These are phyloP conservation scores for Zaprionus lineosus DNA, from an alignment of 2,888 invertebrate genomes.

Conservation along the genomic window DNA sequence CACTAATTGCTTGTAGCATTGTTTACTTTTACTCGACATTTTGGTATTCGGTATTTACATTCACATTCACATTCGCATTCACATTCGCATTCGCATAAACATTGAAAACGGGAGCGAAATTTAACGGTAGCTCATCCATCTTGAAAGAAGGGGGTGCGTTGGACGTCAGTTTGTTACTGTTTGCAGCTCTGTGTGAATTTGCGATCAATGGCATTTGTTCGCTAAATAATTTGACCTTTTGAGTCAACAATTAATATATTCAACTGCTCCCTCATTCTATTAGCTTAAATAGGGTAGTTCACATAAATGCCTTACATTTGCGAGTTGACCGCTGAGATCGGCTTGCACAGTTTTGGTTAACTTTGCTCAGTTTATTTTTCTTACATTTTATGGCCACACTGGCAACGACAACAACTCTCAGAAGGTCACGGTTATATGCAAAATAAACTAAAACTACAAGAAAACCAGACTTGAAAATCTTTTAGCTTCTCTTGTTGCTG, in stretches of 20 bases:
- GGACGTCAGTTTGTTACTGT: not conserved
- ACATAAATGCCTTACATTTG: constrained; percentile 15
- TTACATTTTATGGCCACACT: constrained; percentile 55
- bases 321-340: constrained; percentile 29
- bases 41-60: constrained; percentile 42
- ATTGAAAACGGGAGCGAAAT: constrained; percentile 60
- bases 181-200: constrained; percentile 55
- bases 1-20: constrained; percentile 71
- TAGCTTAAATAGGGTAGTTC: constrained; percentile 48
- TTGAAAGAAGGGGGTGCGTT: constrained; percentile 5
- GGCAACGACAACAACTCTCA: constrained; percentile 43
- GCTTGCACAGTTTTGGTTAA: constrained; percentile 19
- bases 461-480: constrained; percentile 60
- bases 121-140: constrained; percentile 56
- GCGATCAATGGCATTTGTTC: constrained; percentile 63
- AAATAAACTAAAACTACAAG: constrained; percentile 46
- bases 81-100: not conserved
- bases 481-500: constrained; percentile 26
- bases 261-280: constrained; percentile 54
- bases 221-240: constrained; percentile 76
- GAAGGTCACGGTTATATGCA: constrained; percentile 71
- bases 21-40: constrained; percentile 68
- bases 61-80: constrained; percentile 22
- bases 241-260: constrained; percentile 64
- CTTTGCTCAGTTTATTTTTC: constrained; percentile 10